These are phyloP conservation scores for Lagorchestes hirsutus DNA, from an alignment of 2,797 vertebrate species.

Conservation along the genomic window DNA sequence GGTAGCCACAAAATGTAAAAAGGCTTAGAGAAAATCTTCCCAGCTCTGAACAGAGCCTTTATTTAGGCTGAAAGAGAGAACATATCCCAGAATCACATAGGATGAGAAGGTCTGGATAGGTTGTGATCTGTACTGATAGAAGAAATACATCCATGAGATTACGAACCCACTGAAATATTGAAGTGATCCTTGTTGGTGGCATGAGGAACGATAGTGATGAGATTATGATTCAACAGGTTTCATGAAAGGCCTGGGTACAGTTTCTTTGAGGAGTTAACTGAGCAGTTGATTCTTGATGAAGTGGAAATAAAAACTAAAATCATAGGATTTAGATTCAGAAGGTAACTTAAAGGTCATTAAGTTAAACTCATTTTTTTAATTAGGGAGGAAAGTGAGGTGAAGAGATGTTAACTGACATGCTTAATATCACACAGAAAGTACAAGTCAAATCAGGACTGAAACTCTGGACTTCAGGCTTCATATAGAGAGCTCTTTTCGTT, in stretches of 20 bases:
- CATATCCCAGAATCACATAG: too few species aligned
- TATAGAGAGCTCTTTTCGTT: neutral
- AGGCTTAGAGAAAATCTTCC: neutral
- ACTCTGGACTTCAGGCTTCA: neutral
- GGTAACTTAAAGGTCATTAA: neutral
- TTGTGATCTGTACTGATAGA: too few species aligned
- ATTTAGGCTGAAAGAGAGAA: neutral
- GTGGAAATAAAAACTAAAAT: neutral
- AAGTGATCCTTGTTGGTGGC: too few species aligned
- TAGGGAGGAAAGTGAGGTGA: neutral
- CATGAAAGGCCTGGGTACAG: neutral
- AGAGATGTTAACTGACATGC: neutral
- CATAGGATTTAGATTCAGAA: neutral
- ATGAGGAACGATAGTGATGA: too few species aligned
- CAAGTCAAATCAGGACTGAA: neutral
- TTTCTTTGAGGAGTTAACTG: neutral
- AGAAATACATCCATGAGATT: too few species aligned
- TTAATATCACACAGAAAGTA: neutral
- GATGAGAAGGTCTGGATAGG: too few species aligned
- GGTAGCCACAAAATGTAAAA: neutral
- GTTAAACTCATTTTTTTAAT: neutral
- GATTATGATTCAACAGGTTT: neutral
- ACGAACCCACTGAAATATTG: too few species aligned
- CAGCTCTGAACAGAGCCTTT: neutral
- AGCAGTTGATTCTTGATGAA: neutral